Evolutionary conservation across 2,113 vertebrate species (phyloP).

Genomic region (Lepisosteus oculatus): DNA sequence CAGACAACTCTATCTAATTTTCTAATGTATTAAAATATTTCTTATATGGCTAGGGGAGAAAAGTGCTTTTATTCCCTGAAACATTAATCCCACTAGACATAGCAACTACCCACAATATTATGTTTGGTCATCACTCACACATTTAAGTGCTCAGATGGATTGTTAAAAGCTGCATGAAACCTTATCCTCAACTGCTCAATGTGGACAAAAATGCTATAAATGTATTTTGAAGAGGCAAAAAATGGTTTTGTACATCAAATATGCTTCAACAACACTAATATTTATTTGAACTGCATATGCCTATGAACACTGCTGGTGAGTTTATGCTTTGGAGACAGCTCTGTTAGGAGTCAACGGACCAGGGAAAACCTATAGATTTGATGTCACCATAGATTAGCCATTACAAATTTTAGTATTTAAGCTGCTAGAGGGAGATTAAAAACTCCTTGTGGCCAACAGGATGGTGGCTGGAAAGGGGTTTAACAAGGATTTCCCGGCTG

Average conservation of each 20-base stretch:
- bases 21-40: no score
- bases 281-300: no score
- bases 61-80: no score
- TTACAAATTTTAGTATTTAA: slow-evolving; percentile 23
- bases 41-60: no score
- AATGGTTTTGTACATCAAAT: neutral
- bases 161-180: neutral
- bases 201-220: neutral
- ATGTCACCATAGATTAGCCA: slow-evolving; percentile 20
- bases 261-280: neutral
- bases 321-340: neutral
- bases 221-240: neutral
- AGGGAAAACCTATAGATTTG: slow-evolving; percentile 22
- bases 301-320: no score
- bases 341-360: slow-evolving; percentile 16
- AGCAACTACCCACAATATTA: neutral
- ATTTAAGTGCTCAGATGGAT: neutral
- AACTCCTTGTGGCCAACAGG: slow-evolving; percentile 18
- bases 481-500: slow-evolving; percentile 17
- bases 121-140: neutral
- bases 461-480: neutral
- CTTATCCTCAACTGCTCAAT: neutral
- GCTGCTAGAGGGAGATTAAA: slow-evolving; percentile 19
- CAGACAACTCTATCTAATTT: no score
- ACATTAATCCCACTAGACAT: neutral